A percentile compares a stretch with the other conserved stretches of the same genome.
phyloP scores from a whole-genome alignment of 2,888 invertebrate genomes.

The Chromoteleia sp. region DNA sequence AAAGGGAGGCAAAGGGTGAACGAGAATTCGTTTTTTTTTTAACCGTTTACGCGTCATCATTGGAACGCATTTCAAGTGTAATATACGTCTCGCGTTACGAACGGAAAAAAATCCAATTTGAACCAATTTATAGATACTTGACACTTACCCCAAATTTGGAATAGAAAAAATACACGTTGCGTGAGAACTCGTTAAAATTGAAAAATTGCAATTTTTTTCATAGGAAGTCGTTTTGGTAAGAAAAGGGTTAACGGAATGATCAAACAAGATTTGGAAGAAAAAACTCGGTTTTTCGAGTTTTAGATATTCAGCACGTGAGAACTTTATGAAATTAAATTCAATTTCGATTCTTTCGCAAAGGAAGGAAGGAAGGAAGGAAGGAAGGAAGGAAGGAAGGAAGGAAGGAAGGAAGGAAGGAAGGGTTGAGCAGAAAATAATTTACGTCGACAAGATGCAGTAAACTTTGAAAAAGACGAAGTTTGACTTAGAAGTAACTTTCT shows the following conservation, averaged over 20 bases:
- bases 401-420: no score
- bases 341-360: slow-evolving; percentile 12
- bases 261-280: not conserved
- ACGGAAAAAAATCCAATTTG: slow-evolving; percentile 64
- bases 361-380: no score
- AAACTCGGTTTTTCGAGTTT: not conserved
- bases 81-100: slow-evolving; percentile 78
- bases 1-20: slow-evolving; percentile 60
- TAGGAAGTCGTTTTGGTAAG: slow-evolving; percentile 6
- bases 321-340: not conserved
- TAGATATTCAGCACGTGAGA: slow-evolving; percentile 8
- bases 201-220: slow-evolving; percentile 26
- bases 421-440: slow-evolving; percentile 8
- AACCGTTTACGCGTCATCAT: slow-evolving; percentile 83
- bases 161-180: slow-evolving; percentile 46
- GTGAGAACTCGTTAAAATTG: slow-evolving; percentile 60
- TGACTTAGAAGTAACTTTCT: slow-evolving; percentile 20
- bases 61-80: slow-evolving; percentile 80
- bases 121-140: slow-evolving; percentile 63
- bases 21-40: slow-evolving; percentile 45
- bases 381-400: no score
- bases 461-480: slow-evolving; percentile 1
- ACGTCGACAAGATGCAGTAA: not conserved
- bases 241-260: slow-evolving; percentile 41
- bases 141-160: slow-evolving; percentile 22